Evolutionary conservation across 35 echinoderm and acorn worm genomes (phyloP).

Genomic region (Diadema setosum): DNA sequence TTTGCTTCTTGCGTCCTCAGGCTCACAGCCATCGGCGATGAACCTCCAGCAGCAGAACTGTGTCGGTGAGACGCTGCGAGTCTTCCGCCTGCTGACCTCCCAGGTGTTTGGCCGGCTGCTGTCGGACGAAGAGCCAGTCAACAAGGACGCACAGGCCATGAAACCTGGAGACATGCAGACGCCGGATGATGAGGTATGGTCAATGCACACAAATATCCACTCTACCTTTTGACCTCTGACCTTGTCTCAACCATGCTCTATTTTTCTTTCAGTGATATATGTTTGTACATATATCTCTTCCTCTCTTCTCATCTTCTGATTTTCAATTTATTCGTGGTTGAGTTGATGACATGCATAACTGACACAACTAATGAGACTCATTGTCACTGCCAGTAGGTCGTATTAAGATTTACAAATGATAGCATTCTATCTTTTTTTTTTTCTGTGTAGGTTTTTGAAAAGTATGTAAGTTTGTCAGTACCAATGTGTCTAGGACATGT

Average conservation of each 20-base stretch:
- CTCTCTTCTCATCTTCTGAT: too few relatives aligned
- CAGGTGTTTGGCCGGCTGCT: conserved; percentile 95
- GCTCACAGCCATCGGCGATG: conserved; percentile 41
- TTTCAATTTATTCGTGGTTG: too few relatives aligned
- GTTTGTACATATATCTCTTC: not conserved
- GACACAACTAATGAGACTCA: too few relatives aligned
- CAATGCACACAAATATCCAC: too few relatives aligned
- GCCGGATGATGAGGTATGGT: conserved; percentile 55
- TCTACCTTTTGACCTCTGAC: not conserved
- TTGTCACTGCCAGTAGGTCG: too few relatives aligned
- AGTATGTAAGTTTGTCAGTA: too few relatives aligned
- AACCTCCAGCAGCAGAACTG: conserved; percentile 89
- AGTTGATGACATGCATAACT: too few relatives aligned
- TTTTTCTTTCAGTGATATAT: not conserved
- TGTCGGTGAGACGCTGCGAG: conserved; percentile 81
- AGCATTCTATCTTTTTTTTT: too few relatives aligned
- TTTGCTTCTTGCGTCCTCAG: too few relatives aligned
- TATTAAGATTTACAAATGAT: too few relatives aligned
- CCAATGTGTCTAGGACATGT: too few relatives aligned
- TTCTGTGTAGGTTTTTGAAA: too few relatives aligned
- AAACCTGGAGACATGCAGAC: conserved; percentile 40
- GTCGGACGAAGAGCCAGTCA: conserved; percentile 52
- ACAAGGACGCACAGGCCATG: conserved; percentile 3
- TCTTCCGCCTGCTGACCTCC: conserved; percentile 89
- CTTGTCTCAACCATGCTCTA: not conserved